These are phyloP conservation scores for Heliconius sara DNA, from an alignment of 2,888 invertebrate genomes.

Conservation along the genomic window DNA sequence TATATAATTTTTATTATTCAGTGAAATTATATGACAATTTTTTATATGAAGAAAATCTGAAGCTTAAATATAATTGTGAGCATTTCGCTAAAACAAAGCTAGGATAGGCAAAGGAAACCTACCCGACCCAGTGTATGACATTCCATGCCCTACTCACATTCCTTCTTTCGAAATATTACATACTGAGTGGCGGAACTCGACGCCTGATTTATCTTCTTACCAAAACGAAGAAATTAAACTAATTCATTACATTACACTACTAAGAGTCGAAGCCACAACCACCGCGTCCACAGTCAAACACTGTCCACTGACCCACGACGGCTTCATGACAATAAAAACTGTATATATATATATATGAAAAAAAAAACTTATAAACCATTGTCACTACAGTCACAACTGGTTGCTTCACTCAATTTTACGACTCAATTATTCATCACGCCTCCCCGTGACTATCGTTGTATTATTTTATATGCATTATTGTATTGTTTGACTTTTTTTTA, in stretches of 20 bases:
- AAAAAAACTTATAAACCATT: constrained; percentile 15
- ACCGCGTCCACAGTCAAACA: neutral
- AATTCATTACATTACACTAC: too few species aligned
- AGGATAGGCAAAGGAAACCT: too few species aligned
- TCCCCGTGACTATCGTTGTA: constrained; percentile 6
- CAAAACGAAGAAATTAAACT: neutral
- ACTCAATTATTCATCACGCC: constrained; percentile 32
- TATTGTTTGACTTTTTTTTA: neutral
- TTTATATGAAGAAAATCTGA: too few species aligned
- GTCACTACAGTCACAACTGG: constrained; percentile 23
- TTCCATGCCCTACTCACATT: too few species aligned
- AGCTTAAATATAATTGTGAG: too few species aligned
- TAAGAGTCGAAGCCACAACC: neutral
- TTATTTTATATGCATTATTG: constrained; percentile 8
- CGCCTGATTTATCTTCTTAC: neutral
- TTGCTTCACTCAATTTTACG: constrained; percentile 30
- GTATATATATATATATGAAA: neutral
- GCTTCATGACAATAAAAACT: neutral
- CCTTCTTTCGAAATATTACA: too few species aligned
- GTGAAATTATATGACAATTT: too few species aligned
- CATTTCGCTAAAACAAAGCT: too few species aligned
- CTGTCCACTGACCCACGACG: too few species aligned
- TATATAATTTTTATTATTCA: too few species aligned
- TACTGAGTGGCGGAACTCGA: neutral
- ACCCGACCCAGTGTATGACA: too few species aligned